Percentiles rank a stretch among this genome's conserved stretches.
phyloP scores from a whole-genome alignment of 30 jellyfish, hydroid and myxozoan genomes.

The Clytia hemisphaerica region DNA sequence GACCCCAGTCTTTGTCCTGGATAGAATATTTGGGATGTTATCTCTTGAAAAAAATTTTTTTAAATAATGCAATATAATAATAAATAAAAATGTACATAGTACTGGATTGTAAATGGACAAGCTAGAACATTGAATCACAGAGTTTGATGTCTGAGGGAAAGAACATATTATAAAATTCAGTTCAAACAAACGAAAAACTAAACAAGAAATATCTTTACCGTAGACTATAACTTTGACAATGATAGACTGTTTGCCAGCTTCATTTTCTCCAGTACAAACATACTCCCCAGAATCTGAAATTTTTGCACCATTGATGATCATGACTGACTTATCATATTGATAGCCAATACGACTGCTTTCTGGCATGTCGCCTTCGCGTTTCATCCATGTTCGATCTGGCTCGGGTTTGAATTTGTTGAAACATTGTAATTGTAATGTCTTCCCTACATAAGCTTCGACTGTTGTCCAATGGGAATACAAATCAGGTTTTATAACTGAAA shows the following conservation, averaged over 20 bases:
- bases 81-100: too few species aligned
- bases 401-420: background rate
- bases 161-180: background rate
- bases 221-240: background rate
- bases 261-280: conserved; percentile 5
- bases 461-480: too few species aligned
- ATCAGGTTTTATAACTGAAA: too few species aligned
- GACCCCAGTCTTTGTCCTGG: too few species aligned
- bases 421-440: background rate
- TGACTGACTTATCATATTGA: conserved; percentile 4
- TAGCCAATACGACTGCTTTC: conserved; percentile 1
- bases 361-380: conserved; percentile 16
- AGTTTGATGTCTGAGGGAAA: background rate
- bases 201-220: background rate
- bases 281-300: conserved; percentile 16
- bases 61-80: too few species aligned
- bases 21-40: too few species aligned
- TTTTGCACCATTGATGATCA: conserved; percentile 1
- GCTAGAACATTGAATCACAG: too few species aligned
- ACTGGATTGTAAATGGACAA: too few species aligned
- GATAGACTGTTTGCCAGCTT: conserved; percentile 1
- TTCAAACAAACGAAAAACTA: background rate
- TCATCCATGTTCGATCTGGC: conserved; percentile 29
- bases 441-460: conserved; percentile 12
- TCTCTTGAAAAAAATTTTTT: too few species aligned